A percentile compares a stretch with the other conserved stretches of the same genome.
Conservation (phyloP, 1,140 invertebrate species). For the Mizuhopecten yessoensis region DNA sequence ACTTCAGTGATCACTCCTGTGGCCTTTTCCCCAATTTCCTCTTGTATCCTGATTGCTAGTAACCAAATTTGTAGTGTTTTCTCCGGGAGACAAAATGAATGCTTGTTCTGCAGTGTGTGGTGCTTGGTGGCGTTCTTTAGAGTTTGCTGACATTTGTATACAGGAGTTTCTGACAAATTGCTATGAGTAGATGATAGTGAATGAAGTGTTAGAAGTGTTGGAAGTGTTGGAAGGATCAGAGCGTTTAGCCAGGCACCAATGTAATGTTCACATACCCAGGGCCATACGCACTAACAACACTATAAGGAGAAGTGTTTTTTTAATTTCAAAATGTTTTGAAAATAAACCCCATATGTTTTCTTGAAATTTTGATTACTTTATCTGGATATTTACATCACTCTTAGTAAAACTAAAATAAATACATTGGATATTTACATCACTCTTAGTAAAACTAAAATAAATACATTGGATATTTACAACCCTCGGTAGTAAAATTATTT, state of each 20-base stretch:
- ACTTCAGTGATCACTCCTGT: background rate
- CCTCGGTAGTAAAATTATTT: too few species aligned
- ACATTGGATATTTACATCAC: too few species aligned
- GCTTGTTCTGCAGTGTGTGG: background rate
- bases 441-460: too few species aligned
- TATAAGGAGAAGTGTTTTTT: too few species aligned
- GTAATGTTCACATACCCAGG: background rate
- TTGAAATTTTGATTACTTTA: too few species aligned
- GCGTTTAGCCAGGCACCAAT: background rate
- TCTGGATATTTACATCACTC: too few species aligned
- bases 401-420: too few species aligned
- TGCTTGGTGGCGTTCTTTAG: background rate
- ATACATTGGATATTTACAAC: too few species aligned
- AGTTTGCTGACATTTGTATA: background rate
- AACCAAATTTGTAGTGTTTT: slow-evolving; percentile 13
- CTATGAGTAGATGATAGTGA: background rate
- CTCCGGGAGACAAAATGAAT: background rate
- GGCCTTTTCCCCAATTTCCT: background rate
- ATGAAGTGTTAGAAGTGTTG: background rate
- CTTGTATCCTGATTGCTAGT: background rate
- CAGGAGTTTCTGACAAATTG: background rate
- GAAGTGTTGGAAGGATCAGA: background rate
- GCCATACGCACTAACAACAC: background rate
- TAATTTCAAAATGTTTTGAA: too few species aligned
- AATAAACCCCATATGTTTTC: too few species aligned